Conservation (phyloP, 2,888 invertebrate genomes). For the Lasius fuliginosus region DNA sequence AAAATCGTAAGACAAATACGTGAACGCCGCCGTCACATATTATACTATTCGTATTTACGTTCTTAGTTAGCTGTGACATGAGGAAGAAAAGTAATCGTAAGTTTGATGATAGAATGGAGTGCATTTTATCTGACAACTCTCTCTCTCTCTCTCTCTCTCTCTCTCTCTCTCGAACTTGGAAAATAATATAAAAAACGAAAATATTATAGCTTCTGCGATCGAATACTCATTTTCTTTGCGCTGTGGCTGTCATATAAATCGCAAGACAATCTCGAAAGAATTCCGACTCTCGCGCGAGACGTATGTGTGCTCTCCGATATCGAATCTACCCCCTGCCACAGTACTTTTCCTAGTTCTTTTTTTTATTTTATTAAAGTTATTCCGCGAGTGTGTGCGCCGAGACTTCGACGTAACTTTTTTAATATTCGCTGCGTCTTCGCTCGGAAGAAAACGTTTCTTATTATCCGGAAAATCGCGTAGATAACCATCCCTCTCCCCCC, state of each 20-base stretch:
- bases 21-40: not conserved
- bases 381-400: conserved; percentile 29
- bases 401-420: conserved; percentile 60
- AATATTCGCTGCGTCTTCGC: conserved; percentile 66
- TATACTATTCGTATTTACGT: not conserved
- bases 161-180: not conserved
- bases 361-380: conserved; percentile 54
- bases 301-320: conserved; percentile 25
- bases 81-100: not conserved
- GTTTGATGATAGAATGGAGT: too few species aligned
- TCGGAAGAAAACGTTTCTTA: conserved; percentile 50
- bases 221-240: not conserved
- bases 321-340: not conserved
- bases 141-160: not conserved
- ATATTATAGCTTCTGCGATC: not conserved
- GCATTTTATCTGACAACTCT: not conserved
- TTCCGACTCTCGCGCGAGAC: not conserved
- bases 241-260: not conserved
- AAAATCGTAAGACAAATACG: conserved; percentile 7
- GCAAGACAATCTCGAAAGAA: conserved; percentile 31
- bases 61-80: not conserved
- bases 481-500: conserved; percentile 28
- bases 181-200: not conserved
- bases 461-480: conserved; percentile 55
- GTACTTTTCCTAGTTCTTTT: not conserved